phyloP scores from a whole-genome alignment of 2,888 invertebrate species.

The Zaprionus lineosus region DNA sequence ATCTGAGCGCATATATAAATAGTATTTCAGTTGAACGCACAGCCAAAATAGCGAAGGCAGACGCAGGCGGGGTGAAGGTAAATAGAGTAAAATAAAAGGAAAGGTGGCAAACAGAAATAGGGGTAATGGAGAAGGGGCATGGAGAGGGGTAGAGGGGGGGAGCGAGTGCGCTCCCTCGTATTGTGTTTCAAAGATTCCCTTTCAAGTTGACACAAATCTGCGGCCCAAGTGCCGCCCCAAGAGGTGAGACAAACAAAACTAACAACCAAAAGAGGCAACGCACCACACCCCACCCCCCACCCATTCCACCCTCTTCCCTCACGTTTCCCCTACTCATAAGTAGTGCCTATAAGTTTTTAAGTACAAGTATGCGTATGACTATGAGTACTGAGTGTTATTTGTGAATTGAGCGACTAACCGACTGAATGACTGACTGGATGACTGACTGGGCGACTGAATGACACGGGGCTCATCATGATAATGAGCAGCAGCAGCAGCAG shows the following conservation, averaged over 20 bases:
- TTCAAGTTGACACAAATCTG: slow-evolving; percentile 68
- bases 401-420: slow-evolving; percentile 31
- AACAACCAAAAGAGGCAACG: not conserved
- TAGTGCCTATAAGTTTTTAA: not conserved
- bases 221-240: slow-evolving; percentile 9
- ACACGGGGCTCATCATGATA: slow-evolving; percentile 19
- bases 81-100: too few relatives aligned
- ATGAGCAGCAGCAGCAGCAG: not conserved
- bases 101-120: too few relatives aligned
- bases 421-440: slow-evolving; percentile 4
- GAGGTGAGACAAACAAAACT: slow-evolving; percentile 31
- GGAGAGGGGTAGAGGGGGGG: too few relatives aligned
- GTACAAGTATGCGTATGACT: not conserved
- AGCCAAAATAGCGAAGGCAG: slow-evolving; percentile 75
- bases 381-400: slow-evolving; percentile 17
- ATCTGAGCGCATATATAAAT: slow-evolving; percentile 71
- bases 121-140: too few relatives aligned
- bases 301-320: too few relatives aligned
- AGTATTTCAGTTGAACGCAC: slow-evolving; percentile 78
- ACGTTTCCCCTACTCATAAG: not conserved
- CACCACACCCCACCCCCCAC: too few relatives aligned
- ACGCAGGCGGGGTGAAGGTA: too few relatives aligned
- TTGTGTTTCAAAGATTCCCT: slow-evolving; percentile 66
- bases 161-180: slow-evolving; percentile 39
- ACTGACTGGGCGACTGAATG: not conserved